Evolutionary conservation across 1,140 invertebrate species (phyloP), one percentile per base, ranked within the genome.

Genomic region (Tetragonula clypearis): DNA sequence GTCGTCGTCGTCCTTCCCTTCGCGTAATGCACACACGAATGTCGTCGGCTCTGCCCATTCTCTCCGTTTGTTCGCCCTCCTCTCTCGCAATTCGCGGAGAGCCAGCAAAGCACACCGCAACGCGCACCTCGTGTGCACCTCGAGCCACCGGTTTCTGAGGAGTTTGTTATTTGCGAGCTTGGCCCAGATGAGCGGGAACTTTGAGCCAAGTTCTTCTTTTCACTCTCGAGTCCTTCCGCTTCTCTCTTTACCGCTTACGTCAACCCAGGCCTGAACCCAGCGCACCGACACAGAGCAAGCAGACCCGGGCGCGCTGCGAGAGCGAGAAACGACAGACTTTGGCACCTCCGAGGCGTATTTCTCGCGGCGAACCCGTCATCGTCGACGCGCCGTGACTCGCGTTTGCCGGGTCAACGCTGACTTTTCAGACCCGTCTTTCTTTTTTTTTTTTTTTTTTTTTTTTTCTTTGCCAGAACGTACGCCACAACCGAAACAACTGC

Each of bases 151-250:
- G 26, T 6, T 23, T 86, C 75, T 72, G 41, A 84, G 35, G 35
- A 79, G 81, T 86, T 82, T 80, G 85, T 88, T 87, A 87, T 87
- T 86, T 87, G 73, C 79, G 79, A 82, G 79, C 74, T 80, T 74
- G 72, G 83, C 78, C 86, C 78, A 79, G 79, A 87, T 86, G 62
- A 86, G 69, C 80, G 79, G 62, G 74, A 88, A 84, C 58, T 86
- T 87, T 78, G 72, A 85, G 78, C 82, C 79, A 88, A 78, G 55
- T 82, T 68, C 78, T 60, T 77, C 71, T 84, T 87, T n/a, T 17
- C 82, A 55, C 85, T 80, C 85, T 73, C 78, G 62, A 72, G 60
- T 75, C 80, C 76, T 87, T 87, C 72, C 76, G 79, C 74, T 73
- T 78, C 62, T 78, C 49, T 68, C 77, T 49, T 49, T n/a, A 49